phyloP scores from a whole-genome alignment of 2,113 vertebrate species.

The Macroglossus sobrinus region DNA sequence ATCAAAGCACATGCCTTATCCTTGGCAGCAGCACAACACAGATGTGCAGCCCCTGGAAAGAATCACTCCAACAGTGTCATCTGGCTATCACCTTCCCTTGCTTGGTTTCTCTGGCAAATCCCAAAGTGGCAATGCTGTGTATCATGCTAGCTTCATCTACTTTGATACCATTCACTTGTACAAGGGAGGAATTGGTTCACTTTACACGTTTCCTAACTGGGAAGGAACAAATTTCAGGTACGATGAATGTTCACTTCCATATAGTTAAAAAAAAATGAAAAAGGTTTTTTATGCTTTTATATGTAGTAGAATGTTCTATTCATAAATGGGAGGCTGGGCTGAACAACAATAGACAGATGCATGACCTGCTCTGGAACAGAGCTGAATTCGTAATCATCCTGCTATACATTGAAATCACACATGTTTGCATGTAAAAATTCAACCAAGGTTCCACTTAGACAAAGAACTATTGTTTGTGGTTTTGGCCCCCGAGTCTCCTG shows the following conservation, averaged over 20 bases:
- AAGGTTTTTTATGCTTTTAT: background rate
- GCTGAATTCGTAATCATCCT: constrained; percentile 29
- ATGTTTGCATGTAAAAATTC: constrained; percentile 29
- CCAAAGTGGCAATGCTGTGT: constrained; percentile 12
- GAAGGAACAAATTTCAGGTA: constrained; percentile 12
- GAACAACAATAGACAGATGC: background rate
- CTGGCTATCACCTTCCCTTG: constrained; percentile 65
- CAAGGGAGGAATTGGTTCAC: background rate
- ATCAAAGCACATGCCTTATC: constrained; percentile 44
- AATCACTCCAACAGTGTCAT: constrained; percentile 51
- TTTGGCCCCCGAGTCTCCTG: constrained; percentile 62
- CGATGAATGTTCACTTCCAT: background rate
- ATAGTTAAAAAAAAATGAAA: background rate
- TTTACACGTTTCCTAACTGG: constrained; percentile 41
- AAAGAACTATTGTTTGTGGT: constrained; percentile 68
- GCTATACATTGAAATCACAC: constrained; percentile 19
- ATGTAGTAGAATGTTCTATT: background rate
- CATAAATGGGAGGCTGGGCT: background rate
- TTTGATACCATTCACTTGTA: constrained; percentile 63
- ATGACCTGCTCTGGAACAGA: background rate
- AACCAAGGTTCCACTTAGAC: constrained; percentile 41
- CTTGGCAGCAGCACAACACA: constrained; percentile 71
- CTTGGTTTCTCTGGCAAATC: constrained; percentile 64
- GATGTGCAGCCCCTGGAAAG: constrained; percentile 72
- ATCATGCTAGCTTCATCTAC: constrained; percentile 46